Base-by-base conservation (phyloP, 2,113 vertebrate genomes). In the Triplophysa siluroides region DNA sequence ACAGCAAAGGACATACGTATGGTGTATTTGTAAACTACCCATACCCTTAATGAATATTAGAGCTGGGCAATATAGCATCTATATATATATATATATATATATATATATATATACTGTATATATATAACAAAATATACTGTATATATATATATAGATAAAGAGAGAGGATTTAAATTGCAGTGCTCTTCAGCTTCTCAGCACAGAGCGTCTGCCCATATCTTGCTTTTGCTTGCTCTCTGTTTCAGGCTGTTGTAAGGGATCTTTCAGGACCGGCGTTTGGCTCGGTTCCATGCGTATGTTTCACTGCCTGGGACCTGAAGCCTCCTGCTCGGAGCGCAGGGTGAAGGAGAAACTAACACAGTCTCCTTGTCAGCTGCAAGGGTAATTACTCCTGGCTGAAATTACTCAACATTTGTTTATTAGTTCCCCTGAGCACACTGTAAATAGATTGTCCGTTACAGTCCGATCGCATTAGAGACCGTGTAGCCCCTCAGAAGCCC, bases 401-500 rank as follows among this genome's bases (percentile, higher is more conserved):
- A 99, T 98, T 98, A 98, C 97, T 99, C 97, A 98, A 98, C 97
- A 99, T 98, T 99, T 98, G 97, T 98, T 99, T 99, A 98, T 98
- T 96, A 97, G 97, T 95, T 98, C 98, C 98, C 98, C 92, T 95
- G 98, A 98, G 97, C 95, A 96, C 94, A 95, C 96, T 96, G 96
- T 98, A 98, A 98, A 98, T 98, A 99, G 97, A 99, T 98, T 98
- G 97, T 98, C 96, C 97, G 96, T 98, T 98, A 98, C 95, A 97
- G 97, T 98, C 96, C 95, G 96, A 98, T 98, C 96, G 95, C 96
- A 97, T 98, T 98, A 85, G 83, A 82, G 83, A 92, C 90, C 93
- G 92, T 93, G 93, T 90, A 92, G 92, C 94, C 92, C 93, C 94
- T 94, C 94, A 92, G 77, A 70, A 85, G 84, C 65, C 82, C 93